These are phyloP conservation scores for Vimba vimba DNA, from an alignment of 2,113 vertebrate species.

Conservation along the genomic window DNA sequence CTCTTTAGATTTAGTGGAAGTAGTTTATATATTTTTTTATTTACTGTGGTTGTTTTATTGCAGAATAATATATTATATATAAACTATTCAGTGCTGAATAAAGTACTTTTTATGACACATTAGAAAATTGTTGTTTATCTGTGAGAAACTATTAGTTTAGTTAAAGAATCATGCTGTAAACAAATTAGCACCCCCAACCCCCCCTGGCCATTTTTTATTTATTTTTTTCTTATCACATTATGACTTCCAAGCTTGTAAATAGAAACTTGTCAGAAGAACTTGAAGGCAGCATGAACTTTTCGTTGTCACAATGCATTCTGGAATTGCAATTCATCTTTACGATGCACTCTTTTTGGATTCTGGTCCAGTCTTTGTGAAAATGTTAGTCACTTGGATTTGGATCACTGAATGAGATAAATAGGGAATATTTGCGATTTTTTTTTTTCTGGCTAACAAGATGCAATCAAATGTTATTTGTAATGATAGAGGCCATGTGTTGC, in stretches of 20 bases:
- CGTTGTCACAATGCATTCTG: not conserved
- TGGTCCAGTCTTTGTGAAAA: not conserved
- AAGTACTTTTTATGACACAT: no score
- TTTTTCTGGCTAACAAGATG: not conserved
- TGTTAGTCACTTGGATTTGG: not conserved
- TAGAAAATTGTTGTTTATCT: no score
- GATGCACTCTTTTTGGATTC: not conserved
- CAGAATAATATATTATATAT: no score
- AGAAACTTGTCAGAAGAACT: not conserved
- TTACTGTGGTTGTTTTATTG: no score
- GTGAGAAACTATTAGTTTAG: no score
- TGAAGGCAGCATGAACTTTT: not conserved
- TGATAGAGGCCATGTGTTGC: slow-evolving; percentile 6
- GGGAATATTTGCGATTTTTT: not conserved
- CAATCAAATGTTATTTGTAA: slow-evolving; percentile 17
- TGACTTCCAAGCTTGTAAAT: not conserved
- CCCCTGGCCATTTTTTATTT: not conserved
- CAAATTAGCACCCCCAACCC: no score
- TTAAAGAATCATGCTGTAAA: no score
- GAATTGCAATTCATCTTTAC: not conserved
- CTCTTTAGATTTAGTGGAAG: no score
- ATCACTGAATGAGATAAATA: not conserved
- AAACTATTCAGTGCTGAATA: no score
- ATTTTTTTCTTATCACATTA: not conserved
- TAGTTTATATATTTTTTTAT: no score